phyloP scores from a whole-genome alignment of 1,140 invertebrate genomes.

The Rhyzopertha dominica region DNA sequence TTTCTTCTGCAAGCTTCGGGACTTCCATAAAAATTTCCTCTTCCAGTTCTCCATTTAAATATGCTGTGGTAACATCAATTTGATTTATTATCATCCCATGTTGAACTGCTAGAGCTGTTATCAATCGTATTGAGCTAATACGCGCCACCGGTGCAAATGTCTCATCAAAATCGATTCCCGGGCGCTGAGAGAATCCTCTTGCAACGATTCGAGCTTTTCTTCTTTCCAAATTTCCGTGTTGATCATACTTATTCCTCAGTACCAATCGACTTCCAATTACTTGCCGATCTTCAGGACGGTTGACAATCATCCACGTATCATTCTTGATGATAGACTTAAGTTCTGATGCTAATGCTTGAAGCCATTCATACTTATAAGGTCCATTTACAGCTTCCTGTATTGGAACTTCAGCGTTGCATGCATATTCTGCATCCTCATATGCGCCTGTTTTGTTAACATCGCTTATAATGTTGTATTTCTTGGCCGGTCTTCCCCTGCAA shows the following conservation, averaged over 20 bases:
- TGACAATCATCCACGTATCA: constrained; percentile 15
- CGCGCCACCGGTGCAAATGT: constrained; percentile 34
- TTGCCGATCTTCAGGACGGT: too few relatives aligned
- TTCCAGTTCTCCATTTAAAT: constrained; percentile 42
- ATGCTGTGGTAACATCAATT: constrained; percentile 47
- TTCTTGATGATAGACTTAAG: constrained; percentile 22
- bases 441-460: neutral
- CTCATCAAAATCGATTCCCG: constrained; percentile 41
- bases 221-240: too few relatives aligned
- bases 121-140: constrained; percentile 21
- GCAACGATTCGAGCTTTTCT: constrained; percentile 47
- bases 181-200: constrained; percentile 43
- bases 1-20: constrained; percentile 23
- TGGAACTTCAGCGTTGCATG: constrained; percentile 13
- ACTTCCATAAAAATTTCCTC: constrained; percentile 43
- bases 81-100: constrained; percentile 29
- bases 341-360: constrained; percentile 15
- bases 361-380: constrained; percentile 15
- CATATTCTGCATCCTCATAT: constrained; percentile 1
- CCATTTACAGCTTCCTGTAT: constrained; percentile 15
- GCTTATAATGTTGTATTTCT: neutral
- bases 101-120: constrained; percentile 36
- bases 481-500: constrained; percentile 1
- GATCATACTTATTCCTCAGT: too few relatives aligned
- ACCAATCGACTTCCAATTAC: too few relatives aligned